Evolutionary conservation across 2,888 invertebrate genomes (phyloP), one percentile per base, ranked within the genome.

Genomic region (Drosophila rellima): DNA sequence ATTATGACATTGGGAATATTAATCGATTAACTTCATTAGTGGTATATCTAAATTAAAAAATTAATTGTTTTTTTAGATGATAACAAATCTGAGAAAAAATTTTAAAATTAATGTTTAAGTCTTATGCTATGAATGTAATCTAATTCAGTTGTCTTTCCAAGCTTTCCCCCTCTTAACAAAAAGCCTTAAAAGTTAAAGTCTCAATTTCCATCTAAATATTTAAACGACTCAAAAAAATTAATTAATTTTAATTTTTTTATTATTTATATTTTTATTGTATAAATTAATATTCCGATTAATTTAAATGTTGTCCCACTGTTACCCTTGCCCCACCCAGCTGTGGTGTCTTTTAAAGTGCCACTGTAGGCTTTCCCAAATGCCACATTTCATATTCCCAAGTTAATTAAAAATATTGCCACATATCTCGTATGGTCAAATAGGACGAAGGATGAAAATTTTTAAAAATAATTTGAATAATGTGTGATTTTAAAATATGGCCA

Each of bases 391-490:
- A 88, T 87, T 86, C 71, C 79, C 90, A 72, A 89, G 89, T 87
- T 90, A 90, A 90, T 87, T 87, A 89, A 90, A 87, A 87, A 82
- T 76, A 80, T 75, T 76, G 82, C 80, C 80, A 79, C 51, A 74
- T 54, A 74, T 69, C 47, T 63, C 57, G 1, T 13, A 20, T 47
- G 20, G 35, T 35, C 23, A 52, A 11, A n/a, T 18, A 26, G 48
- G 45, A 51, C 55, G 57, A 61, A 40, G 40, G 17, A 37, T 31
- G 68, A 74, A 78, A 78, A 77, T 83, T 75, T 78, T 78, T 78
- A 87, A 91, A 89, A 89, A 82, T 81, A 78, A 91, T 90, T 91
- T 91, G 84, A 90, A 90, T 90, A 91, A 91, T 91, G 90, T 91
- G 90, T 89, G 88, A 90, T 91, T 90, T 90, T 86, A 89, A 89